phyloP scores from a whole-genome alignment of 1,140 invertebrate genomes.

The Ips nitidus region DNA sequence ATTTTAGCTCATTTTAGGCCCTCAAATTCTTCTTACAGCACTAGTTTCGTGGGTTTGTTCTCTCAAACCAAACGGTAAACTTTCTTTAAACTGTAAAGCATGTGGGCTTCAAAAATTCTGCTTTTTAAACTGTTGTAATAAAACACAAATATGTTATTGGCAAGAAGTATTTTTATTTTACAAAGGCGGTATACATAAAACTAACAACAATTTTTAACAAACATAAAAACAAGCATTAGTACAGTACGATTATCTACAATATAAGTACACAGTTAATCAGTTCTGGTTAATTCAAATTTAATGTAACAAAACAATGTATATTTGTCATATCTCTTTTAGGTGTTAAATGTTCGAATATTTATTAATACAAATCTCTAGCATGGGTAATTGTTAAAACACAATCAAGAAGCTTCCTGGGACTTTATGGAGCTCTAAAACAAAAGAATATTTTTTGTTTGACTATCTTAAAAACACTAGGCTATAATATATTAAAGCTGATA shows the following conservation, averaged over 20 bases:
- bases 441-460: neutral
- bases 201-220: slow-evolving; percentile 36
- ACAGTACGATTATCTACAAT: slow-evolving; percentile 30
- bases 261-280: slow-evolving; percentile 38
- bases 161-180: slow-evolving; percentile 34
- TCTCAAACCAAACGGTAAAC: too few relatives aligned
- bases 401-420: neutral
- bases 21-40: too few relatives aligned
- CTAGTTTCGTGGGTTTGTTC: too few relatives aligned
- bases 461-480: slow-evolving; percentile 17
- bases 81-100: too few relatives aligned
- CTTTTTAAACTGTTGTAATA: too few relatives aligned
- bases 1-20: too few relatives aligned
- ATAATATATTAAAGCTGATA: slow-evolving; percentile 1
- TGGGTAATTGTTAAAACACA: slow-evolving; percentile 1
- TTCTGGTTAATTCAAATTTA: slow-evolving; percentile 22
- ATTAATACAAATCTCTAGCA: too few relatives aligned
- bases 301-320: neutral
- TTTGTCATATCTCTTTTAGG: neutral
- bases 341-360: too few relatives aligned
- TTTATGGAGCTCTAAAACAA: neutral
- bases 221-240: slow-evolving; percentile 38
- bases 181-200: slow-evolving; percentile 28
- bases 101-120: too few relatives aligned
- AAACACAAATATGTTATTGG: neutral